Evolutionary conservation across 2,797 vertebrate genomes (phyloP).

Genomic region (Clamator glandarius): DNA sequence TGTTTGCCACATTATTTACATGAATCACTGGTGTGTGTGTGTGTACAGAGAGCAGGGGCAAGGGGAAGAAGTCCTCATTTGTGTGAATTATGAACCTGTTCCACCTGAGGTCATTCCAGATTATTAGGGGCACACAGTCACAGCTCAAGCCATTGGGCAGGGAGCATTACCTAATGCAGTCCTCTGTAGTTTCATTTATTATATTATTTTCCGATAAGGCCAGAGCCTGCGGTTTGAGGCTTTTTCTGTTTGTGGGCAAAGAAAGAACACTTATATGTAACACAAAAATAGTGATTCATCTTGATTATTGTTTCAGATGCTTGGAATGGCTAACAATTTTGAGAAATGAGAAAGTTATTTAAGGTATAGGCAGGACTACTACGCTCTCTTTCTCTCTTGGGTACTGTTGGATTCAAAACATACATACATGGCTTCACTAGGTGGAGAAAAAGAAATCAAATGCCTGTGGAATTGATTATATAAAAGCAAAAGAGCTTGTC

Average conservation of each 20-base stretch:
- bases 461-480: neutral
- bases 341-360: neutral
- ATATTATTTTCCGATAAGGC: neutral
- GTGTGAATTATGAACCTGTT: neutral
- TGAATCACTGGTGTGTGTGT: neutral
- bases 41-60: too few species aligned
- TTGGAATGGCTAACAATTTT: neutral
- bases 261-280: neutral
- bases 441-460: neutral
- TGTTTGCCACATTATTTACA: accelerated
- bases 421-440: neutral
- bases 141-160: neutral
- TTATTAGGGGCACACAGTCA: neutral
- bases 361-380: neutral
- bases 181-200: neutral
- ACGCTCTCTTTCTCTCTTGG: neutral
- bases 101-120: neutral
- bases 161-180: neutral
- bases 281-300: neutral
- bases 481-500: neutral
- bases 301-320: neutral
- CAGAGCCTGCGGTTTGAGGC: neutral
- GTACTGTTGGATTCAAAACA: neutral
- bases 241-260: neutral
- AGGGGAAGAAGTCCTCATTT: neutral